Conservation (phyloP, 2,797 vertebrate genomes). For the Mastacembelus armatus region DNA sequence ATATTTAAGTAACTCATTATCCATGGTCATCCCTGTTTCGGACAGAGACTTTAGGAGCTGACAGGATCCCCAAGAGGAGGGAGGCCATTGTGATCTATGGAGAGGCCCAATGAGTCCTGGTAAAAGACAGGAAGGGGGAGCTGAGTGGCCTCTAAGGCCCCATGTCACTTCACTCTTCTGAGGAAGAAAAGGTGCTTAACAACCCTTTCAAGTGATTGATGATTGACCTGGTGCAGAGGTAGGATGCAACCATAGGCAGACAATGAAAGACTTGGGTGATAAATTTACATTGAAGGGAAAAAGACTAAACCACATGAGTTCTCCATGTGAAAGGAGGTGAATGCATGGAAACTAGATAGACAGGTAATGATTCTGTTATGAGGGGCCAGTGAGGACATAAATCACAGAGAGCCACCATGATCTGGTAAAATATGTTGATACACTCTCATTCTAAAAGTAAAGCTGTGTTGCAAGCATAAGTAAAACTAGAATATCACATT, state of each 20-base stretch:
- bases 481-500: too few species aligned
- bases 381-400: slow-evolving; percentile 34
- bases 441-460: not conserved
- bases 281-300: slow-evolving; percentile 40
- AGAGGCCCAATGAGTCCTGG: slow-evolving; percentile 2
- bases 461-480: too few species aligned
- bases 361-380: slow-evolving; percentile 56
- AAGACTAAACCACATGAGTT: slow-evolving; percentile 31
- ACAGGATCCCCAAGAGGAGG: slow-evolving; percentile 7
- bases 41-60: slow-evolving; percentile 30
- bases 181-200: slow-evolving; percentile 64
- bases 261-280: slow-evolving; percentile 47
- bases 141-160: slow-evolving; percentile 32
- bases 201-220: slow-evolving; percentile 64
- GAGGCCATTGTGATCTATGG: slow-evolving; percentile 6
- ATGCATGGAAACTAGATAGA: slow-evolving; percentile 37
- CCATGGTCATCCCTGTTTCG: slow-evolving; percentile 50
- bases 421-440: not conserved
- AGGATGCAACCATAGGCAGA: slow-evolving; percentile 44
- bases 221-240: slow-evolving; percentile 37
- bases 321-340: slow-evolving; percentile 23
- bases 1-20: slow-evolving; percentile 52
- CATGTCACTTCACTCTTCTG: slow-evolving; percentile 48
- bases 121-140: not conserved
- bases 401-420: slow-evolving; percentile 24